phyloP scores from a whole-genome alignment of 2,797 vertebrate species.

The Danionella dracula region DNA sequence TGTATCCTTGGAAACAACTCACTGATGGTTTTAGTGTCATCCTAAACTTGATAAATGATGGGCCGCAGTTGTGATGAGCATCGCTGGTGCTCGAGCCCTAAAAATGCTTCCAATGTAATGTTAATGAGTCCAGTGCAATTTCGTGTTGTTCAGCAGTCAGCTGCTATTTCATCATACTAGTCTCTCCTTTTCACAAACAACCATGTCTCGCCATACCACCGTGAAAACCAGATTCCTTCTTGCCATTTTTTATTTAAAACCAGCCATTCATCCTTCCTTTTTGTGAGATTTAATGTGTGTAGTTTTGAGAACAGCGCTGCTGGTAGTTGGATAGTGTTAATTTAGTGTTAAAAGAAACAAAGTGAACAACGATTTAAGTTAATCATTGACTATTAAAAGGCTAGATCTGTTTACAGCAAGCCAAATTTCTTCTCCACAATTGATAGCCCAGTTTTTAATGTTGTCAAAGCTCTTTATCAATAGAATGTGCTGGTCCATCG shows the following conservation, averaged over 20 bases:
- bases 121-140: too few species aligned
- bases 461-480: background rate
- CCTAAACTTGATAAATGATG: background rate
- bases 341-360: too few species aligned
- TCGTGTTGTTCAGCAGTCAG: too few species aligned
- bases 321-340: background rate
- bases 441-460: slow-evolving; percentile 1
- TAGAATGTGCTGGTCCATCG: background rate
- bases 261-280: background rate
- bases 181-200: slow-evolving; percentile 8
- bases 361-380: too few species aligned
- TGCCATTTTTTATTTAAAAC: slow-evolving; percentile 18
- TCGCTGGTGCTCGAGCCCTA: too few species aligned
- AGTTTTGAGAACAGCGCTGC: background rate
- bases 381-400: too few species aligned
- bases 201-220: background rate
- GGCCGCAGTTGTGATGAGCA: too few species aligned
- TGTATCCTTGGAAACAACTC: background rate
- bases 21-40: background rate
- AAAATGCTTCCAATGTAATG: too few species aligned
- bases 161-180: background rate
- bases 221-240: background rate
- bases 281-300: slow-evolving; percentile 5
- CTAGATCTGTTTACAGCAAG: background rate
- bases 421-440: slow-evolving; percentile 14